Conservation (phyloP, 2,888 invertebrate species). For the Lydus trimaculatus region DNA sequence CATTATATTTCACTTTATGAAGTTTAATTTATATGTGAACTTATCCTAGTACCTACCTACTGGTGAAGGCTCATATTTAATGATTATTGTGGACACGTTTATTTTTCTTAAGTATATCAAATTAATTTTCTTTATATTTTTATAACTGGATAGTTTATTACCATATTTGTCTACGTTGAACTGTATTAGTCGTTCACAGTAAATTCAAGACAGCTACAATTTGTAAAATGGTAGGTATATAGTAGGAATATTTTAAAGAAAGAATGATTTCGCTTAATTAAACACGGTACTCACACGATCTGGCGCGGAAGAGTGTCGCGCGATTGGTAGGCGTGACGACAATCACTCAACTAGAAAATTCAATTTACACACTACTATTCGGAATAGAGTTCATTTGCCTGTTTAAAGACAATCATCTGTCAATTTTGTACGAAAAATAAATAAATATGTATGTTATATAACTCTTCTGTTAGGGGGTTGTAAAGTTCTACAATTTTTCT, state of each 20-base stretch:
- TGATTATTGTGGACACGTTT: not conserved
- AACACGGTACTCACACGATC: slow-evolving; percentile 13
- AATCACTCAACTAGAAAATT: slow-evolving; percentile 55
- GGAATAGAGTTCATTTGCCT: slow-evolving; percentile 51
- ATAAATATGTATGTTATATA: slow-evolving; percentile 34
- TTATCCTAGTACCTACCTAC: too few relatives aligned
- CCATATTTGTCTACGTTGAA: not conserved
- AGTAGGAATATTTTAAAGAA: not conserved
- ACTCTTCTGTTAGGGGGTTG: slow-evolving; percentile 22
- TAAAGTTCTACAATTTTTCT: not conserved
- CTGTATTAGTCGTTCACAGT: not conserved
- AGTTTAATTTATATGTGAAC: too few relatives aligned
- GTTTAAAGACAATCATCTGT: slow-evolving; percentile 46
- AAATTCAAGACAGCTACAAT: not conserved
- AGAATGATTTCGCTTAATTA: slow-evolving; percentile 14
- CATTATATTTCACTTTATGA: too few relatives aligned
- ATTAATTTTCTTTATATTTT: not conserved
- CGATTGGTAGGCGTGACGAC: slow-evolving; percentile 44
- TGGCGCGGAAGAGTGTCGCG: slow-evolving; percentile 36
- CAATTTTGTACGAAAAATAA: slow-evolving; percentile 26
- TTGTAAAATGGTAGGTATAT: too few relatives aligned
- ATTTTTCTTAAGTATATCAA: not conserved
- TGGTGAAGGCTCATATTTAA: too few relatives aligned
- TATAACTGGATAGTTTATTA: not conserved
- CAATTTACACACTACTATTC: slow-evolving; percentile 53